Base-by-base conservation (phyloP, 1,140 invertebrate genomes). In the Copidosoma floridanum region DNA sequence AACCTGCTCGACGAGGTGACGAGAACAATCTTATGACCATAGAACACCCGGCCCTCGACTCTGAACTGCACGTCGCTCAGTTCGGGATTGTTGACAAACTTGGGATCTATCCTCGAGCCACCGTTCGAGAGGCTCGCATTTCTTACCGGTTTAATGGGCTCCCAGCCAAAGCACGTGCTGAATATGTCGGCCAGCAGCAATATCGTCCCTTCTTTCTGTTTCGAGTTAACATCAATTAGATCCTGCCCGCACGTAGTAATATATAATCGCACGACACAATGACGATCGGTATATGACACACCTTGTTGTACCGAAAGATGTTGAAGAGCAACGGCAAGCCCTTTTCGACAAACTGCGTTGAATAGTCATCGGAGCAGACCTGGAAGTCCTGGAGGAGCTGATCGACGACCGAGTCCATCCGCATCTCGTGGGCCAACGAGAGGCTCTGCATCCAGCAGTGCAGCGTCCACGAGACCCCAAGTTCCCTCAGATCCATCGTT, bases 391-490 rank as follows among this genome's bases (percentile, higher is more conserved):
- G 91, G 26, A 96, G 76, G 20, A 96, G 80, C 73, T 94, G 91
- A 75, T 95, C 92, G 21, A 95, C 92, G n/a, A 94, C 88, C 27
- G 87, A 86, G 66, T 94, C 92, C 47, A 93, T 80, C 59, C 89
- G 82, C 61, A 89, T 83, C 55, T 93, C 91, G 60, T 93, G 89
- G 1, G 92, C 93, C 0, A 90, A 92, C 3, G 88, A 87, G 3
- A 96, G 75, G n/a, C 91, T 92, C 65, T 92, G 85, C 84, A 93
- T 93, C 93, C 93, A 96, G 67, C 91, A 93, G 71, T 95, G 92
- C 12, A 94, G 72, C 0, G 91, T 94, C 93, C 93, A 95, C 3
- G 91, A 87, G 1, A 95, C 88, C 23, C 92, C 90, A 53, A 94
- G 74, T 47, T 89, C 87, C 40, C 91, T 82, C 23, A 94, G 83